Conservation (phyloP, 2,888 invertebrate genomes). For the Pseudococcus jackbeardsleyi region DNA sequence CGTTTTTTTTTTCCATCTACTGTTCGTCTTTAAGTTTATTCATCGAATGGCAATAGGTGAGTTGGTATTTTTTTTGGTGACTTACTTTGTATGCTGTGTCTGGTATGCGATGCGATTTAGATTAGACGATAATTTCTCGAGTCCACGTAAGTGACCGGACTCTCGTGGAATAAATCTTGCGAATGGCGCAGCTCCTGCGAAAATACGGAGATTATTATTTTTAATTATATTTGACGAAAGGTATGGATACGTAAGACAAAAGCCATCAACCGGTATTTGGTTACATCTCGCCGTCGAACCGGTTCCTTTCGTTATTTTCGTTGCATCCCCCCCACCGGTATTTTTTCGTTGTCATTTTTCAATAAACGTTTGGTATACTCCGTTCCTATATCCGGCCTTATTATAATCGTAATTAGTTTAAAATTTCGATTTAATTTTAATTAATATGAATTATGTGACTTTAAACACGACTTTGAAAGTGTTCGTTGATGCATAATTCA, state of each 20-base stretch:
- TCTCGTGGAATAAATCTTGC: not conserved
- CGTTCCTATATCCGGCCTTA: conserved; percentile 54
- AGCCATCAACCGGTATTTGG: conserved; percentile 23
- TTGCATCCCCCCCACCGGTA: conserved; percentile 3
- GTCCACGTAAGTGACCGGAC: conserved; percentile 5
- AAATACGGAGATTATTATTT: not conserved
- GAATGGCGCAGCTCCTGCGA: conserved; percentile 5
- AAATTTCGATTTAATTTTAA: conserved; percentile 61
- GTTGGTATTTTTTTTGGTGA: not conserved
- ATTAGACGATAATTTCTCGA: conserved; percentile 14
- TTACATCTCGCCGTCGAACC: too few relatives aligned
- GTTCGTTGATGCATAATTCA: conserved; percentile 58
- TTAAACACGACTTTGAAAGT: conserved; percentile 55
- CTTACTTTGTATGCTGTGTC: too few relatives aligned
- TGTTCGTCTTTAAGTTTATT: not conserved
- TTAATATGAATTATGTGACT: conserved; percentile 60
- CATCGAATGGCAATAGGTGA: not conserved
- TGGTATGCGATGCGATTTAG: not conserved
- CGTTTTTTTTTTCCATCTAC: not conserved
- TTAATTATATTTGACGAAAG: not conserved
- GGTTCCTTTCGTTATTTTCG: too few relatives aligned
- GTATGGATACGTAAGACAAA: not conserved
- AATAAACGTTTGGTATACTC: conserved; percentile 1
- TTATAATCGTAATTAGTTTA: conserved; percentile 46
- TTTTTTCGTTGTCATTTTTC: conserved; percentile 6